Evolutionary conservation across 2,888 invertebrate genomes (phyloP), one percentile per base, ranked within the genome.

Genomic region (Allacma fusca): DNA sequence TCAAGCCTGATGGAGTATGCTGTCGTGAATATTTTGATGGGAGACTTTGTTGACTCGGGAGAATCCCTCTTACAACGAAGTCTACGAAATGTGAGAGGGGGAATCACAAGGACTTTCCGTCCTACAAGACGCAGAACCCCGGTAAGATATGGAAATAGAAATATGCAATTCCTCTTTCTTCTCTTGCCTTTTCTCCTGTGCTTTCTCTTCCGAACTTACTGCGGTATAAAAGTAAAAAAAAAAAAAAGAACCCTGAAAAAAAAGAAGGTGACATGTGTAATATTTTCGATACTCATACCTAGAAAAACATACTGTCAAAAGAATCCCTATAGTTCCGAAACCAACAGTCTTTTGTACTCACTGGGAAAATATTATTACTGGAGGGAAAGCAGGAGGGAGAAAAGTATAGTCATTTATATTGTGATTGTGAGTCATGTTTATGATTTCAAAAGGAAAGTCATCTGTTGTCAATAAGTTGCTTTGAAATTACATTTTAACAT

Each of bases 1-100:
- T 50, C 7, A 65, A 73, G 76, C 62, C 85, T 88, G 68, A 86
- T 88, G 83, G 88, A 88, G 85, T 88, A 88, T 81, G 88, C 88
- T 28, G 83, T 88, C 23, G 87, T 87, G 67, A 88, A 88, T 84
- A 87, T 88, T 4, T 83, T 88, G 21, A 86, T 86, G 80, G 85
- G 85, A 21, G 85, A 85, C 76, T 80, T 85, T 9, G 77, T 76
- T 24, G 77, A 77, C 40, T 43, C 69, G 12, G 69, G 76, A 26
- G 77, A 77, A 40, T 71, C 71, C 28, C 64, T 77, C 34, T 40
- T 75, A 23, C 77, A 77, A 65, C 19, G 79, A 57, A 75, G 79
- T 44, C 72, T 72, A 24, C 74, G 77, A 5, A 79, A 34, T 67
- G 59, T 79, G 43, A 59, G 79, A 40, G 78, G 75, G 21, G 62